Percentiles rank a stretch among this genome's conserved stretches.
These are phyloP conservation scores for Agrotis ipsilon DNA, from an alignment of 2,888 invertebrate genomes.

Conservation along the genomic window DNA sequence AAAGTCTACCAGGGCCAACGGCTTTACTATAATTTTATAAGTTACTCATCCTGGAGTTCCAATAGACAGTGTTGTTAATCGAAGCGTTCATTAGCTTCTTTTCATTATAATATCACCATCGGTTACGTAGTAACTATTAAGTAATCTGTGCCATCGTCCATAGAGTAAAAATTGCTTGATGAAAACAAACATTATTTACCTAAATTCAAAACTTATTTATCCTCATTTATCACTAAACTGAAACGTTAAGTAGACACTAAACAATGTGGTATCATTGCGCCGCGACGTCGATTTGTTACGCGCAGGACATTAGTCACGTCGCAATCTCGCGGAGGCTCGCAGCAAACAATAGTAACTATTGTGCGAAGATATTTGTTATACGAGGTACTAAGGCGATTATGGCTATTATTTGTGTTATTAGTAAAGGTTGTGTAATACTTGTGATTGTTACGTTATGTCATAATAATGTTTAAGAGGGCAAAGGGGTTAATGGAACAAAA, in stretches of 20 bases:
- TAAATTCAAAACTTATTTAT: neutral
- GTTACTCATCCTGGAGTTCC: too few relatives aligned
- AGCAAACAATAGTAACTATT: slow-evolving; percentile 35
- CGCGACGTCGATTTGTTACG: slow-evolving; percentile 43
- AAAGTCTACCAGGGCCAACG: too few relatives aligned
- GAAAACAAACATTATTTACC: neutral
- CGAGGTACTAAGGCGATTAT: slow-evolving; percentile 8
- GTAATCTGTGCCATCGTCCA: too few relatives aligned
- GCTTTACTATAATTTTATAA: too few relatives aligned
- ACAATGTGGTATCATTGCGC: slow-evolving; percentile 17
- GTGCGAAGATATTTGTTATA: slow-evolving; percentile 26
- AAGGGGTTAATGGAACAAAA: too few relatives aligned
- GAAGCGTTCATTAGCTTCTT: too few relatives aligned
- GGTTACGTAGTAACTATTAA: too few relatives aligned
- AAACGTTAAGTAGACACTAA: slow-evolving; percentile 2
- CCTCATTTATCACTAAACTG: slow-evolving; percentile 7
- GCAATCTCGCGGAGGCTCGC: slow-evolving; percentile 19
- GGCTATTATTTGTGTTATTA: neutral
- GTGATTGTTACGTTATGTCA: neutral
- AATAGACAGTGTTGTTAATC: too few relatives aligned
- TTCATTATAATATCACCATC: too few relatives aligned
- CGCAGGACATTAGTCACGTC: slow-evolving; percentile 42
- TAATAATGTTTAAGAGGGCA: neutral
- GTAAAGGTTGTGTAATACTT: neutral
- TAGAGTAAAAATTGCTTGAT: neutral